A percentile compares a stretch with the other conserved stretches of the same genome.
phyloP scores from a whole-genome alignment of 2,797 vertebrate genomes.

The Pagetopsis macropterus region DNA sequence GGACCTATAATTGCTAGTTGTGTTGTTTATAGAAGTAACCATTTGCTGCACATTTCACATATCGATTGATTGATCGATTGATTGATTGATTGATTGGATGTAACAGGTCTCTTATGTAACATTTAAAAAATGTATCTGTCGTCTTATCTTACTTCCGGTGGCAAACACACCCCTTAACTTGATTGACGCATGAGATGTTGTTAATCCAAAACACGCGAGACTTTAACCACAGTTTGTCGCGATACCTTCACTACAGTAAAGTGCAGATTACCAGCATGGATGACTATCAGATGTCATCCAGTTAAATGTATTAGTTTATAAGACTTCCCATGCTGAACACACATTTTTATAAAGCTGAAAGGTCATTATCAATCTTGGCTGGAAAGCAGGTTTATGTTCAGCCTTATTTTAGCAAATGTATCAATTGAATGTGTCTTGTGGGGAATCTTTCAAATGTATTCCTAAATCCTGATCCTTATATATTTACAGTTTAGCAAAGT shows the following conservation, averaged over 20 bases:
- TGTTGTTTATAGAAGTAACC: neutral
- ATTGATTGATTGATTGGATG: neutral
- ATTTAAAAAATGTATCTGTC: neutral
- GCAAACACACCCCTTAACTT: conserved; percentile 21
- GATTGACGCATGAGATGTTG: neutral
- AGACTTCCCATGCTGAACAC: too few species aligned
- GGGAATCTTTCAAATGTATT: too few species aligned
- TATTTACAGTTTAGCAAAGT: neutral
- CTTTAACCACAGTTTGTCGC: conserved; percentile 16
- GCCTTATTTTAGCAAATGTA: neutral
- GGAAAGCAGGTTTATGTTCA: too few species aligned
- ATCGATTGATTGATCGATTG: too few species aligned
- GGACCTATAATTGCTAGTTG: neutral
- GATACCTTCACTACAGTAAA: conserved; percentile 14
- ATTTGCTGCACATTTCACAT: neutral
- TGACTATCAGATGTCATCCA: too few species aligned
- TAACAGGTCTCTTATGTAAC: too few species aligned
- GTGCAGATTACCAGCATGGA: neutral
- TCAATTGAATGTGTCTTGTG: neutral
- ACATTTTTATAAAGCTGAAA: too few species aligned
- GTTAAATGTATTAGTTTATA: too few species aligned
- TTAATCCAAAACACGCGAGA: conserved; percentile 57
- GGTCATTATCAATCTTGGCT: too few species aligned
- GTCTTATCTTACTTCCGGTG: neutral
- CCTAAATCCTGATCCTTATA: neutral